Percentiles rank a stretch among this genome's conserved stretches.
Conservation (phyloP, 2,888 invertebrate species). For the Minunthozetes semirufus region DNA sequence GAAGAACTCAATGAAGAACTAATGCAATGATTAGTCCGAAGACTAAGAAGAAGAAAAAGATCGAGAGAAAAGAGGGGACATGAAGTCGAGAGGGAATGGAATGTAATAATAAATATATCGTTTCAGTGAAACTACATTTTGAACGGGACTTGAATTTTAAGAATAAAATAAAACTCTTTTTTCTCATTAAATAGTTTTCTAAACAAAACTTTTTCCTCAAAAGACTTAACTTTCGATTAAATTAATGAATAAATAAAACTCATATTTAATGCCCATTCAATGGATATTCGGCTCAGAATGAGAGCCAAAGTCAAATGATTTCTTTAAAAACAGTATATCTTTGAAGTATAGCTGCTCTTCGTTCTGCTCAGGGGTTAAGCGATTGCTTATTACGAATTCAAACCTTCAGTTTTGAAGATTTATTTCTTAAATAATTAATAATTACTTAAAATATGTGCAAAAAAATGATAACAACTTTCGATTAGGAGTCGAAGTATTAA, state of each 20-base stretch:
- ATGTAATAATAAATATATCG: slow-evolving; percentile 20
- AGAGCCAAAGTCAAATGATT: background rate
- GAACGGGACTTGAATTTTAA: slow-evolving; percentile 9
- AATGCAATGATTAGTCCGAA: slow-evolving; percentile 13
- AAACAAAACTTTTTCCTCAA: too few relatives aligned
- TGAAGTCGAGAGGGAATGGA: background rate
- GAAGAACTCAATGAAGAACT: background rate
- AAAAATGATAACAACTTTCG: slow-evolving; percentile 4
- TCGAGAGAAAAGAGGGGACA: background rate
- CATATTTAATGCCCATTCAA: slow-evolving; percentile 16
- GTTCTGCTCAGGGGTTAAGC: slow-evolving; percentile 20
- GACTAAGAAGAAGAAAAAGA: too few relatives aligned
- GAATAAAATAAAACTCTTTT: background rate
- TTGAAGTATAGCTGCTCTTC: slow-evolving; percentile 23
- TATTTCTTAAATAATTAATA: background rate
- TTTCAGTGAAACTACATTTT: slow-evolving; percentile 32
- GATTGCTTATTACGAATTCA: slow-evolving; percentile 21
- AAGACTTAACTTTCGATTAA: background rate
- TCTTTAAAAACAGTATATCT: background rate
- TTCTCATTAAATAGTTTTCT: background rate
- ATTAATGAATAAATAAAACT: background rate
- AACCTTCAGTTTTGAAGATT: slow-evolving; percentile 29
- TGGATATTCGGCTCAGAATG: background rate
- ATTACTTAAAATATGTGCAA: slow-evolving; percentile 18
- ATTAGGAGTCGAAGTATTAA: background rate